Evolutionary conservation across 1,140 invertebrate species (phyloP), one percentile per base, ranked within the genome.

Genomic region (Trachymyrmex septentrionalis): DNA sequence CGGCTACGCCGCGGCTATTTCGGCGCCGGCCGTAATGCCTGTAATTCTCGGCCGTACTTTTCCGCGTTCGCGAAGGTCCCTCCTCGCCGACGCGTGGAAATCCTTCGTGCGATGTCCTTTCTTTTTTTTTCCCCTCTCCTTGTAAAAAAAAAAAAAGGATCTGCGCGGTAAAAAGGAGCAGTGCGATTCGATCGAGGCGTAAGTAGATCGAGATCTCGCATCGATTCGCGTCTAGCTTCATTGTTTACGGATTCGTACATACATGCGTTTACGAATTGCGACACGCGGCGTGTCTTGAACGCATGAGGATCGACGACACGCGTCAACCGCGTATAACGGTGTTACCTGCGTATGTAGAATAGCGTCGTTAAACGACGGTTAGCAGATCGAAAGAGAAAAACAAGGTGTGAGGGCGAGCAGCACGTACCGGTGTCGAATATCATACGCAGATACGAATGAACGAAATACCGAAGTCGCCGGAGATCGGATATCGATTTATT

Each of bases 1-100:
- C 4, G 61, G 27, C 59, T 48, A 55, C 63, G 64, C 19, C 48
- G 87, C 48, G 66, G 59, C 86, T 88, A 88, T 88, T 91, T 86
- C 90, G 89, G 80, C 61, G 30, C 66, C 59, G 34, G 81, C 16
- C 61, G 30, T 34, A 9, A 64, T 55, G 30, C 30, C 30, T 30
- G 3, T 30, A 30, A 30, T 30, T 19, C 27, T 21, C 53, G n/a
- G 19, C 24, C 14, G 24, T 19, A 16, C n/a, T 34, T 59, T 82
- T 73, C 53, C 69, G 67, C 24, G 16, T 30, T 30, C 24, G 10
- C 67, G 67, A 82, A 82, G 80, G 53, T 73, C 34, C 44, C 24
- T 5, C 10, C 24, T 7, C 21, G 3, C 7, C 61, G 27, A 27
- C 4, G 30, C 27, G n/a, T n/a, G 16, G 3, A 72, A 27, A 59